Evolutionary conservation across 1,140 invertebrate genomes (phyloP).

Genomic region (Heliconius hermathena): DNA sequence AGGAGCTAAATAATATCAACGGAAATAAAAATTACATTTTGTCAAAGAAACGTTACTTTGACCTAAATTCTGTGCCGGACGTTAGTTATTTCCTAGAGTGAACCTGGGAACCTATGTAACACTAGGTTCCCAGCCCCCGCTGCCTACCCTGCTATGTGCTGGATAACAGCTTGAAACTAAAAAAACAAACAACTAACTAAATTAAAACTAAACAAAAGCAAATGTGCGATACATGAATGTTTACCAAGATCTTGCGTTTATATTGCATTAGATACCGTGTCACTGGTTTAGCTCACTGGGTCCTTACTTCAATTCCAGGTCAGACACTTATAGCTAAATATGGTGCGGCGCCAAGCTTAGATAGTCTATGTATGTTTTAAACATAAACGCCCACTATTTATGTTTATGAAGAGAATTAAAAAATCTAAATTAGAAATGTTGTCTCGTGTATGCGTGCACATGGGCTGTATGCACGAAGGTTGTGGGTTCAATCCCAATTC

Average conservation of each 20-base stretch:
- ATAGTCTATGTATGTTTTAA: background rate
- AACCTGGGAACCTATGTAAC: too few relatives aligned
- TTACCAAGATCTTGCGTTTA: background rate
- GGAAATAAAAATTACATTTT: too few relatives aligned
- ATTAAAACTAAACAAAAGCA: background rate
- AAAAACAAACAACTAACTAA: background rate
- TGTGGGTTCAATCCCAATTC: background rate
- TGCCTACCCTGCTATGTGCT: too few relatives aligned
- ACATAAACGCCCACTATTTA: background rate
- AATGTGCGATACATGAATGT: background rate
- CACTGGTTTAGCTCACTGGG: constrained; percentile 40
- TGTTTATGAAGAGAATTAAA: background rate
- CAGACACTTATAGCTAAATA: constrained; percentile 27
- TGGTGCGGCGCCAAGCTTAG: constrained; percentile 35
- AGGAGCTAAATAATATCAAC: too few relatives aligned
- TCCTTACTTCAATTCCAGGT: constrained; percentile 39
- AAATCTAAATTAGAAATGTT: background rate
- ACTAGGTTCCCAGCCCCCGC: too few relatives aligned
- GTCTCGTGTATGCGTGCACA: too few relatives aligned
- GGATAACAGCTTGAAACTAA: too few relatives aligned
- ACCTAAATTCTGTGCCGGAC: too few relatives aligned
- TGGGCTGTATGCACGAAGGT: background rate
- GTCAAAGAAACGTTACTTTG: too few relatives aligned
- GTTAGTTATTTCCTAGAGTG: too few relatives aligned
- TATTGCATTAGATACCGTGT: constrained; percentile 28